Evolutionary conservation across 2,797 vertebrate species (phyloP), one percentile per base, ranked within the genome.

Genomic region (Sebastes jordani): DNA sequence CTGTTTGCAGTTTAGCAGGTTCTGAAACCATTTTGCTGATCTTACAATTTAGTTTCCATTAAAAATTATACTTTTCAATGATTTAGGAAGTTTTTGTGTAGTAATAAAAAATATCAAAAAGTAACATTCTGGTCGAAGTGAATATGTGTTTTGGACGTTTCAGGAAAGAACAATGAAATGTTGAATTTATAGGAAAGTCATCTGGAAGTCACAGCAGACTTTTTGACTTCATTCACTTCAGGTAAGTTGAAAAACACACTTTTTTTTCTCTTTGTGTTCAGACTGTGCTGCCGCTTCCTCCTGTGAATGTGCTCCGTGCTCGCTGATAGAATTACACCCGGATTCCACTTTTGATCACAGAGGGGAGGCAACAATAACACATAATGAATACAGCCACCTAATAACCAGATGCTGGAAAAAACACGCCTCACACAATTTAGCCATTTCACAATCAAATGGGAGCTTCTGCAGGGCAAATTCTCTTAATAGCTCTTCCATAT

Each of bases 281-380:
- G 65, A 49, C 29, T 34, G 59, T 30, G 32, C 54, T 38, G 61
- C 23, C 1, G 14, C 29, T 69, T 61, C 62, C 54, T 62, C 36
- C 61, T 82, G 67, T 38, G 36, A 82, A 84, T 46, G 46, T 22
- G 11, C 70, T 65, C 54, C 14, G 64, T 65, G 20, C 74, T 63
- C 14, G 1, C 71, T 80, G 76, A 77, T 36, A 23, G 86, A 87
- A 86, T 86, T 82, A 89, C 71, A 84, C 38, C 73, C 77, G 64
- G 81, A 88, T 82, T 85, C 71, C 76, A 86, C 77, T 80, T 89
- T 30, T 78, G 77, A 91, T 90, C 89, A 76, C 86, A 88, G 90
- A 86, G 82, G 83, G 82, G 86, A 86, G 74, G 83, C 82, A 54
- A 80, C 87, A 84, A 77, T 90, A 91, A 88, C 75, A 52, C 69